These are phyloP conservation scores for Asarcornis scutulata DNA, from an alignment of 2,113 vertebrate genomes.

Conservation along the genomic window DNA sequence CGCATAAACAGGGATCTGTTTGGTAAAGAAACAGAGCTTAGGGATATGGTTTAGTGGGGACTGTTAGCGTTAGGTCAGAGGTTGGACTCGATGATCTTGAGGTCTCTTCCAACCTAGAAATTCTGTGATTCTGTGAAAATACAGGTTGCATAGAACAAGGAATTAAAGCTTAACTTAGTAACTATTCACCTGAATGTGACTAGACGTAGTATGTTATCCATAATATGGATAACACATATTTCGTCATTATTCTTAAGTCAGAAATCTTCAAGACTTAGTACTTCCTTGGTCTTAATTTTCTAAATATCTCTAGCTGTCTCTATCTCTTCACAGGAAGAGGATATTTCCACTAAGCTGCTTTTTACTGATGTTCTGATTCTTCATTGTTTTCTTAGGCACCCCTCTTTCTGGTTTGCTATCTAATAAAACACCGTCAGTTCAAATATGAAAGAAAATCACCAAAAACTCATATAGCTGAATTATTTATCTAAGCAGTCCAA, in stretches of 20 bases:
- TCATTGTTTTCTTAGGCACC: not conserved
- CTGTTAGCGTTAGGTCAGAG: too few relatives aligned
- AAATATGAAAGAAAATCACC: not conserved
- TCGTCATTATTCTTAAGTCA: not conserved
- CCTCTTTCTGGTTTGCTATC: not conserved
- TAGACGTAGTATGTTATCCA: not conserved
- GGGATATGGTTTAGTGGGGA: too few relatives aligned
- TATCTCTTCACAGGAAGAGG: not conserved
- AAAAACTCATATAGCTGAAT: not conserved
- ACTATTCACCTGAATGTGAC: not conserved
- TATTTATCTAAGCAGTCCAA: not conserved
- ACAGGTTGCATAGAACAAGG: not conserved
- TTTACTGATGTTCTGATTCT: not conserved
- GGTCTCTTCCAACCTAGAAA: too few relatives aligned
- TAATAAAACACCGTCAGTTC: not conserved
- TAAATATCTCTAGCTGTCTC: not conserved
- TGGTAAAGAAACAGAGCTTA: not conserved
- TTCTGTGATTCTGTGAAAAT: not conserved
- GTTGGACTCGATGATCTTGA: too few relatives aligned
- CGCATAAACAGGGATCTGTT: not conserved
- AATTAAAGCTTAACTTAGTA: not conserved
- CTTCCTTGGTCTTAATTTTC: not conserved
- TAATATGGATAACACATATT: not conserved
- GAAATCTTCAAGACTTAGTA: not conserved
- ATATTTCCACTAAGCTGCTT: not conserved